phyloP scores from a whole-genome alignment of 2,888 invertebrate species.

The Acleris emargana region DNA sequence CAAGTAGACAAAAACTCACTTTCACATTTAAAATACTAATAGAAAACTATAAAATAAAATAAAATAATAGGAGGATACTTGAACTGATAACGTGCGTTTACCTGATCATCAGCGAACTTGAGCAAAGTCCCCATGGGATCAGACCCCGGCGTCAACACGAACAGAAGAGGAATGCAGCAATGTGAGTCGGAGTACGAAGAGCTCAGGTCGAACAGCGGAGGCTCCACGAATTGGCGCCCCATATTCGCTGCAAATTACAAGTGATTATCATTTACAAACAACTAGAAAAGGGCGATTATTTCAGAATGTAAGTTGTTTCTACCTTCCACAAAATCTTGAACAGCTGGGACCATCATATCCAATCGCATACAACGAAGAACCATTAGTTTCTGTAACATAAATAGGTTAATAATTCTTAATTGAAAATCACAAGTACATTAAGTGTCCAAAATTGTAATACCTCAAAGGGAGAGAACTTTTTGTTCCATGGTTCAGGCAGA shows the following conservation, averaged over 20 bases:
- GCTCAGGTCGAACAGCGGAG: constrained; percentile 94
- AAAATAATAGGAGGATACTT: neutral
- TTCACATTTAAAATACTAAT: too few relatives aligned
- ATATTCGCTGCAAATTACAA: constrained; percentile 82
- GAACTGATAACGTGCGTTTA: constrained; percentile 38
- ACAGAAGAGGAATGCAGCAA: constrained; percentile 94
- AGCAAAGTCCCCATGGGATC: constrained; percentile 95
- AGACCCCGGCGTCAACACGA: constrained; percentile 95
- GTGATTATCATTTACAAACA: too few relatives aligned
- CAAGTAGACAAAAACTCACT: too few relatives aligned
- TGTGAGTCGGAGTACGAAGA: constrained; percentile 94
- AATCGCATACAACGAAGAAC: constrained; percentile 92
- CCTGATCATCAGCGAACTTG: constrained; percentile 96
- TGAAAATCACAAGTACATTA: neutral
- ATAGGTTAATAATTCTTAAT: neutral
- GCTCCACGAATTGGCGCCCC: constrained; percentile 92
- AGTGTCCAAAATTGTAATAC: constrained; percentile 45
- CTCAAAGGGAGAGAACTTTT: constrained; percentile 84
- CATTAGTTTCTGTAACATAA: constrained; percentile 85
- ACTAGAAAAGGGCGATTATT: too few relatives aligned
- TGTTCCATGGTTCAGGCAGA: constrained; percentile 89
- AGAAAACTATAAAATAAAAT: too few relatives aligned
- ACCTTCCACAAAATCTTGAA: constrained; percentile 88
- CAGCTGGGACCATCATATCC: constrained; percentile 93
- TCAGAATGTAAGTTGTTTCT: constrained; percentile 37